Base-by-base conservation (phyloP, 2,888 invertebrate genomes). In the Laspeyria flexula region DNA sequence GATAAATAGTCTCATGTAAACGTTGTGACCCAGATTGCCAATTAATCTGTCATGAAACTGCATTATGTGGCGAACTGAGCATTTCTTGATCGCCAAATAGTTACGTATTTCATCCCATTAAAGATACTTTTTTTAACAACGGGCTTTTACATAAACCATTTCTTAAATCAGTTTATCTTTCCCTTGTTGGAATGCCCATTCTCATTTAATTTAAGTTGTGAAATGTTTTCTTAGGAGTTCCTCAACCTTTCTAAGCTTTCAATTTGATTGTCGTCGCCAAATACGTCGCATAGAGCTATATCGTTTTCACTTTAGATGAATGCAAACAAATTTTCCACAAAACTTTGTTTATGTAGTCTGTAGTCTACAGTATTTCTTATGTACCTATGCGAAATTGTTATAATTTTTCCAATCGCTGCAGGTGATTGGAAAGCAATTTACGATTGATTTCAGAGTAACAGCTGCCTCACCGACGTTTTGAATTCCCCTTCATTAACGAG, bases 401-500 rank as follows among this genome's bases (percentile, higher is more conserved):
- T 37, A 48, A 51, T 31, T 55, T 49, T 60, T 65, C 47, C 63
- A 73, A 76, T 71, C 73, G 57, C 49, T 56, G 56, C 63, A 60
- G 59, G 63, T 67, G 68, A 80, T 83, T 79, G 71, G 76, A 81
- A 80, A 82, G 75, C 45, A 39, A 34, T 59, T 58, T 53, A 44
- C 73, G 73, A 81, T 83, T 77, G 77, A 73, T 83, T 79, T 74
- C 68, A 71, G 74, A 74, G 43, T 69, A 66, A 59, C 74, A 77
- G 75, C 77, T 77, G 79, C 70, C 62, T 73, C 72, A 73, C 71
- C 62, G 73, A 66, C 62, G 70, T 78, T 77, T 62, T 63, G 71
- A 83, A 84, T 85, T 82, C 68, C 75, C 67, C 65, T 65, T 78
- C 62, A 79, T 84, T 81, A 79, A 65, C 60, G 53, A 66, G 66